phyloP scores from a whole-genome alignment of 2,888 invertebrate genomes.

The Physocephala rufipes region DNA sequence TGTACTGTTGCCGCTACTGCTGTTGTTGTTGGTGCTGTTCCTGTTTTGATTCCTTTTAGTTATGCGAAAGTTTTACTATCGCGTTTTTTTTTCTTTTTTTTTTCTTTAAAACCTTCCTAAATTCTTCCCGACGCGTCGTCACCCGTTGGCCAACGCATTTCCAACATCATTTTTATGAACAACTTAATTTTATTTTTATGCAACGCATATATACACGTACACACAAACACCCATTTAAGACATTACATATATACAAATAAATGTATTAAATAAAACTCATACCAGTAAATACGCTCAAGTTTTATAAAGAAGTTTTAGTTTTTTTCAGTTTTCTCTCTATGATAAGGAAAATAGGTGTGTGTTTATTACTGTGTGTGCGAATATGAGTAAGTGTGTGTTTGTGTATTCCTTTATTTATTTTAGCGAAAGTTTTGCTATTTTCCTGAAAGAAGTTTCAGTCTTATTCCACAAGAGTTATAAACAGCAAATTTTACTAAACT shows the following conservation, averaged over 20 bases:
- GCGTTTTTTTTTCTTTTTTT: not conserved
- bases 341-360: not conserved
- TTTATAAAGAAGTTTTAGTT: no score
- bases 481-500: slow-evolving; percentile 13
- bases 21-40: slow-evolving; percentile 22
- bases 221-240: slow-evolving; percentile 1
- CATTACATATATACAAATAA: no score
- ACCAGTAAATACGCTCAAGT: not conserved
- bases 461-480: not conserved
- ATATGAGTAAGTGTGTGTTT: not conserved
- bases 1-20: not conserved
- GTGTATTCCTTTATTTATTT: slow-evolving; percentile 1
- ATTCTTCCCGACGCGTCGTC: not conserved
- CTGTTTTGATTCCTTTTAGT: slow-evolving; percentile 20
- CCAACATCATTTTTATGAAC: slow-evolving; percentile 51
- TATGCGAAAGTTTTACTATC: slow-evolving; percentile 27
- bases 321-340: not conserved
- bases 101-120: not conserved
- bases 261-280: not conserved
- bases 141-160: slow-evolving; percentile 44
- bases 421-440: slow-evolving; percentile 17
- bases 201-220: slow-evolving; percentile 38
- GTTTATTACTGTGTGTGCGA: not conserved
- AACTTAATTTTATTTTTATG: slow-evolving; percentile 57
- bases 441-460: slow-evolving; percentile 13